Evolutionary conservation across 1,140 invertebrate genomes (phyloP).

Genomic region (Pemphigus obesinymphae): DNA sequence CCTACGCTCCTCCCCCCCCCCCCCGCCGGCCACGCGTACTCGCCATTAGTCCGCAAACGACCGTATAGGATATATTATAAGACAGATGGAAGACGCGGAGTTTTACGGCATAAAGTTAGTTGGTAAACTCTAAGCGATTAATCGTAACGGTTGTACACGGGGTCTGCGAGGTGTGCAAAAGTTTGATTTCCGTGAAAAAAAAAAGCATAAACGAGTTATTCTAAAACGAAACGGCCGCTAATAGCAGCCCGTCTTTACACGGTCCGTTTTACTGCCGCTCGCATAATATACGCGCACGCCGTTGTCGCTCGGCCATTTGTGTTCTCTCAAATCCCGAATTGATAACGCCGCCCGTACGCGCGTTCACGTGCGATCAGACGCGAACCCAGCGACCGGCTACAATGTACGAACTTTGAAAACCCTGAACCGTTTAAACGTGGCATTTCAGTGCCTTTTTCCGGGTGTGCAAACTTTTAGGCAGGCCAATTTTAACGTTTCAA

Average conservation of each 20-base stretch:
- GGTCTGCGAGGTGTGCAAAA: neutral
- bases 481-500: no score
- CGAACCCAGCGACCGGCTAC: no score
- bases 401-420: no score
- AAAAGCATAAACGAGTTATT: neutral
- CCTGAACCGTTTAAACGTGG: no score
- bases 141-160: neutral
- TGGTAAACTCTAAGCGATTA: constrained; percentile 30
- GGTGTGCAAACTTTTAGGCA: no score
- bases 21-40: neutral
- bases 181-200: constrained; percentile 22
- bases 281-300: no score
- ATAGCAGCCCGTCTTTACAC: no score
- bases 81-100: neutral
- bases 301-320: neutral
- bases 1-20: no score
- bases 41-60: neutral
- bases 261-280: neutral
- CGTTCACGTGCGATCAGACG: no score
- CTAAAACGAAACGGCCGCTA: neutral
- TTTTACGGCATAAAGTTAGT: constrained; percentile 13
- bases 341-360: no score
- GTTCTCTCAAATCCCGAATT: no score
- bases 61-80: constrained; percentile 1
- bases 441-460: no score